phyloP scores from a whole-genome alignment of 1,140 invertebrate species.

The Platyura marginata region DNA sequence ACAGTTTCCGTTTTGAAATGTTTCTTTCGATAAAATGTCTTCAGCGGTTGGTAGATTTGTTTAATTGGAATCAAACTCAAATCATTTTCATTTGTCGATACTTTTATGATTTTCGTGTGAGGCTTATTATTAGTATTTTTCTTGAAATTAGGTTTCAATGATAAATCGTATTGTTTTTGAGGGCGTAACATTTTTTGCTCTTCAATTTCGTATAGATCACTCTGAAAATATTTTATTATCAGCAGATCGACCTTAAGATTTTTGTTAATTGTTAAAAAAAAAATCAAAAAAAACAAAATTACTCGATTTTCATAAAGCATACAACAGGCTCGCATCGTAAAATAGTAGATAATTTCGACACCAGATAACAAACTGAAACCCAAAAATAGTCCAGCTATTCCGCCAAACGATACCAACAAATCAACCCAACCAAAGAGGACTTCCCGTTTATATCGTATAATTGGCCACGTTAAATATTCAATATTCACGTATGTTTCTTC shows the following conservation, averaged over 20 bases:
- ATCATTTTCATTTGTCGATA: neutral
- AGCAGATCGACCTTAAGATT: neutral
- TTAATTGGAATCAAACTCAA: neutral
- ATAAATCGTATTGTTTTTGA: neutral
- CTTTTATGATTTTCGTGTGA: neutral
- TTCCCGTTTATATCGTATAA: constrained; percentile 51
- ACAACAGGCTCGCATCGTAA: constrained; percentile 45
- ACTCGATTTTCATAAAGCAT: constrained; percentile 29
- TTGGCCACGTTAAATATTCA: constrained; percentile 50
- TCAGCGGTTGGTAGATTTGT: too few species aligned
- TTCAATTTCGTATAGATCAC: neutral
- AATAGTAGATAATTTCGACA: constrained; percentile 54
- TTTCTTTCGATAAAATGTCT: too few species aligned
- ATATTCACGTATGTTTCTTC: constrained; percentile 6
- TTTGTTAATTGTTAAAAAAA: neutral
- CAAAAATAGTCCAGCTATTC: constrained; percentile 52
- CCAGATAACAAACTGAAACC: constrained; percentile 53
- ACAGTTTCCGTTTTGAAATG: neutral
- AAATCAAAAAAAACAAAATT: neutral
- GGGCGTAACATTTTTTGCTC: neutral
- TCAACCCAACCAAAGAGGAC: constrained; percentile 62
- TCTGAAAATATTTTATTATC: neutral
- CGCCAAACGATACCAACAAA: constrained; percentile 37
- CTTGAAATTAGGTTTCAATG: neutral
- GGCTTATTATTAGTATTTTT: neutral